Conservation (phyloP, 2,797 vertebrate species). For the Rhabdomys pumilio region DNA sequence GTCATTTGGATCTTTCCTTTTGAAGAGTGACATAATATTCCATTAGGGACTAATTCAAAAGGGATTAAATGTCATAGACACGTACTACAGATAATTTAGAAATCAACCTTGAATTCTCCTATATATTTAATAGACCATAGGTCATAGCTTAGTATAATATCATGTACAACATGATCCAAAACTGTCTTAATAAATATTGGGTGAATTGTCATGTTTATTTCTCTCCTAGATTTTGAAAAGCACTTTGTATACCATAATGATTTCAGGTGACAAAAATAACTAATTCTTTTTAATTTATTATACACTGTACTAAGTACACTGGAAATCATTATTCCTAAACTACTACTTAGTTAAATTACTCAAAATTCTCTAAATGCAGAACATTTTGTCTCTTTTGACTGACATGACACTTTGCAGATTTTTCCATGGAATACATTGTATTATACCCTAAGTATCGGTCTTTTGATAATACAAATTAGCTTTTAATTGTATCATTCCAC, state of each 20-base stretch:
- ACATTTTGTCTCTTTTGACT: not conserved
- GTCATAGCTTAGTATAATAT: constrained; percentile 3
- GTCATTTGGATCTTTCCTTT: not conserved
- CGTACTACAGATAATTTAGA: constrained; percentile 44
- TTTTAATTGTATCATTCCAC: not conserved
- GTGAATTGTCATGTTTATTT: constrained; percentile 53
- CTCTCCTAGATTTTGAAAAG: not conserved
- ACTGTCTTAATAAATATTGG: constrained; percentile 11
- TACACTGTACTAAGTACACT: not conserved
- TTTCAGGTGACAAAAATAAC: constrained; percentile 31
- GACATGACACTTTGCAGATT: constrained; percentile 2
- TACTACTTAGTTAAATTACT: constrained; percentile 2
- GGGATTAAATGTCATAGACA: not conserved
- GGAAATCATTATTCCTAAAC: constrained; percentile 23
- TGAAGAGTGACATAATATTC: constrained; percentile 50
- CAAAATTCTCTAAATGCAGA: constrained; percentile 59
- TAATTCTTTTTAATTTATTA: constrained; percentile 46
- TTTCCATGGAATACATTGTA: not conserved
- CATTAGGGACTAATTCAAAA: constrained; percentile 49
- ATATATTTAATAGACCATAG: constrained; percentile 38
- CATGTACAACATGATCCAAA: constrained; percentile 2
- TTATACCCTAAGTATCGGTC: not conserved
- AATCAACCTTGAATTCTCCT: constrained; percentile 64
- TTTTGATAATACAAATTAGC: not conserved
- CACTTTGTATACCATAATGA: not conserved